These are phyloP conservation scores for Mus spretus DNA, from an alignment of 2,797 vertebrate genomes.

Conservation along the genomic window DNA sequence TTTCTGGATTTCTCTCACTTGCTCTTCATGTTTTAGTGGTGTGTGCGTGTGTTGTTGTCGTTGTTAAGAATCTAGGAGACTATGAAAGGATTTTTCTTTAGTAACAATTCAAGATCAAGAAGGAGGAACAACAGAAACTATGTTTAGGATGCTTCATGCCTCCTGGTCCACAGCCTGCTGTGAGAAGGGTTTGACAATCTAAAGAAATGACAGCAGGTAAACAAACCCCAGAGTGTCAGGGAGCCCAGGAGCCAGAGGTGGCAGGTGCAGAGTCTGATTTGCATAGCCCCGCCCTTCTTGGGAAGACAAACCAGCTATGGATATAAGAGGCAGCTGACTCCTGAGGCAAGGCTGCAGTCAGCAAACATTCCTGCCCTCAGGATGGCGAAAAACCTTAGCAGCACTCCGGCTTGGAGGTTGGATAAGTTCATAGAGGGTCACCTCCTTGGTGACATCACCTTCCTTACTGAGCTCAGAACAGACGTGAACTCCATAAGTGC, in stretches of 20 bases:
- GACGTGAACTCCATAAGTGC: background rate
- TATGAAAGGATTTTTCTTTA: background rate
- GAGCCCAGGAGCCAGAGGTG: too few species aligned
- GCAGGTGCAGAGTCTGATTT: too few species aligned
- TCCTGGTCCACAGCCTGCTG: background rate
- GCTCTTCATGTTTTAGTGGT: background rate
- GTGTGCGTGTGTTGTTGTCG: background rate
- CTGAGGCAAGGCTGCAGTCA: too few species aligned
- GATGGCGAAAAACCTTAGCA: too few species aligned
- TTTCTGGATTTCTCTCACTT: background rate
- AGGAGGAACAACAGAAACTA: background rate
- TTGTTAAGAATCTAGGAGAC: background rate
- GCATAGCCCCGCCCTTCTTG: too few species aligned
- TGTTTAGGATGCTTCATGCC: background rate
- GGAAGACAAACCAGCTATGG: too few species aligned
- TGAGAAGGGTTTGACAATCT: background rate
- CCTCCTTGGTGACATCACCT: background rate
- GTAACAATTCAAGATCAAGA: background rate
- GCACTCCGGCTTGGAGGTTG: too few species aligned
- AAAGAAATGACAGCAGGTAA: background rate
- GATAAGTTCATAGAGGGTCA: background rate
- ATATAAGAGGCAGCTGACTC: too few species aligned
- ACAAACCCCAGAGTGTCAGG: too few species aligned
- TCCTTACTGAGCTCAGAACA: background rate
- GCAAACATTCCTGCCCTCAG: too few species aligned